These are phyloP conservation scores for Falco peregrinus DNA, from an alignment of 2,797 vertebrate species.

Conservation along the genomic window DNA sequence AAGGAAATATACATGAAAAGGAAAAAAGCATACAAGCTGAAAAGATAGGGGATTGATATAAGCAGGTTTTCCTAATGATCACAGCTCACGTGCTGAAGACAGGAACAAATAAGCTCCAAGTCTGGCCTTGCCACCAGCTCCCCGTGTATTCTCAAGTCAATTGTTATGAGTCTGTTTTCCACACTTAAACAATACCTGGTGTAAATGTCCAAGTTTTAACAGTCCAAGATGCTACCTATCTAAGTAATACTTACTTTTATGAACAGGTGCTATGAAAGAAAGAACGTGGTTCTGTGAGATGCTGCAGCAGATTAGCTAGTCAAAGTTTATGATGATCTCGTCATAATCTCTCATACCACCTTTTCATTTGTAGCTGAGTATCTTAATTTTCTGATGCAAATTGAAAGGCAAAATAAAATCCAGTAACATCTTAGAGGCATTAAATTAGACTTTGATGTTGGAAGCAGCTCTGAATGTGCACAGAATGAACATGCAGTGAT, in stretches of 20 bases:
- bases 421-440: not conserved
- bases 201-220: not conserved
- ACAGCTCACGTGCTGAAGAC: not conserved
- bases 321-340: not conserved
- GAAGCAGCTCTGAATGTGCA: not conserved
- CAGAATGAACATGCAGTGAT: not conserved
- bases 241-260: not conserved
- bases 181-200: not conserved
- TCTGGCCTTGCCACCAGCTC: not conserved
- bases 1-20: not conserved
- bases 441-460: not conserved
- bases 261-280: not conserved
- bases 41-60: not conserved
- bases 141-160: rapidly evolving
- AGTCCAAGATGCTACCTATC: not conserved
- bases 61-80: not conserved
- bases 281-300: not conserved
- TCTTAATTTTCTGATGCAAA: not conserved
- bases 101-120: not conserved
- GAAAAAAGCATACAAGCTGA: not conserved
- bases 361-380: not conserved
- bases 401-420: not conserved
- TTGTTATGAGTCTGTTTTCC: not conserved
- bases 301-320: not conserved
- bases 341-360: not conserved